Percentiles rank a stretch among this genome's conserved stretches.
Conservation (phyloP, 2,888 invertebrate genomes). For the Hoplodrina ambigua region DNA sequence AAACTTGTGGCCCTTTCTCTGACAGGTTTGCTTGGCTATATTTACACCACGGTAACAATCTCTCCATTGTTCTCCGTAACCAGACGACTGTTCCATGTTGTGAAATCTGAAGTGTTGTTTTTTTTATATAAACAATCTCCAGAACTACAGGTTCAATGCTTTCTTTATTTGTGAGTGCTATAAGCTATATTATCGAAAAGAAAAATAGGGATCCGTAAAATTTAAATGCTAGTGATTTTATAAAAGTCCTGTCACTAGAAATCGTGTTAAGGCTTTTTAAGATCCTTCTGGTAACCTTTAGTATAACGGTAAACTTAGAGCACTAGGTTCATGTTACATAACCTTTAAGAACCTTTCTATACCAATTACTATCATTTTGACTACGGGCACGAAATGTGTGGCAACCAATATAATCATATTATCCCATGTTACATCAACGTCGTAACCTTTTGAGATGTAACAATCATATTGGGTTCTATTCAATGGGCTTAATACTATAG, state of each 20-base stretch:
- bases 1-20: no score
- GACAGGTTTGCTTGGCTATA: no score
- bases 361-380: background rate
- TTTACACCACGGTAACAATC: no score
- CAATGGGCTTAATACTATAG: background rate
- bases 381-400: background rate
- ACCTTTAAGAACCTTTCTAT: background rate
- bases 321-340: background rate
- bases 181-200: no score
- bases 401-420: background rate
- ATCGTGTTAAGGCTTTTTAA: slow-evolving; percentile 26
- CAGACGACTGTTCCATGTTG: no score
- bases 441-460: no score
- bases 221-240: background rate
- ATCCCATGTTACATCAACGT: background rate
- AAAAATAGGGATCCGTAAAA: no score
- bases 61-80: no score
- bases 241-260: slow-evolving; percentile 1
- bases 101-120: no score
- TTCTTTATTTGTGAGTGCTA: no score
- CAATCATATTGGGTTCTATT: background rate
- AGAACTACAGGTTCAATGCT: no score
- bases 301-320: background rate
- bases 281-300: slow-evolving; percentile 33
- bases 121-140: no score